Evolutionary conservation across 2,113 vertebrate species (phyloP).

Genomic region (Colistium nudipinnis): DNA sequence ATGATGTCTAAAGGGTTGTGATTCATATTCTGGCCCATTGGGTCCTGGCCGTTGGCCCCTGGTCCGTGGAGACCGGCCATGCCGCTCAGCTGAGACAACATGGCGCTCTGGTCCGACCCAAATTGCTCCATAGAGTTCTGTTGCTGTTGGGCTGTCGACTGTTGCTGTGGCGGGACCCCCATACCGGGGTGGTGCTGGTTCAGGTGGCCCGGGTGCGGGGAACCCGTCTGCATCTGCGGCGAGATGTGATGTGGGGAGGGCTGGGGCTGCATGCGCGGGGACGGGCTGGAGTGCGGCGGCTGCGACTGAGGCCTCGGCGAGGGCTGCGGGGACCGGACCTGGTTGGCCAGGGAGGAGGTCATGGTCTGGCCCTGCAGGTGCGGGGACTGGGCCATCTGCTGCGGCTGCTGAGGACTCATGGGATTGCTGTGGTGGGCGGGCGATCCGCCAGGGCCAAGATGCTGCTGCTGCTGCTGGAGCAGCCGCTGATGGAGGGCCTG

Average conservation of each 20-base stretch:
- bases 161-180: slow-evolving; percentile 89
- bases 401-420: slow-evolving; percentile 92
- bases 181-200: slow-evolving; percentile 83
- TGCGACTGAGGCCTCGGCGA: slow-evolving; percentile 94
- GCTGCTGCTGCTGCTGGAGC: slow-evolving; percentile 80
- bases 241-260: slow-evolving; percentile 97
- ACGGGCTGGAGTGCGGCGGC: slow-evolving; percentile 96
- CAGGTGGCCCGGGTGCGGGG: slow-evolving; percentile 90
- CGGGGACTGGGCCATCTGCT: slow-evolving; percentile 88
- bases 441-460: slow-evolving; percentile 78
- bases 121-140: slow-evolving; percentile 88
- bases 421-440: slow-evolving; percentile 88
- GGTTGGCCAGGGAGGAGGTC: slow-evolving; percentile 89
- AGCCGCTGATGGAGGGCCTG: slow-evolving; percentile 92
- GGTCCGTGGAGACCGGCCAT: slow-evolving; percentile 92
- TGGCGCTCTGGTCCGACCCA: slow-evolving; percentile 81
- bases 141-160: slow-evolving; percentile 83
- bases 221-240: slow-evolving; percentile 95
- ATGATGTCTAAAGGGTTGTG: slow-evolving; percentile 96
- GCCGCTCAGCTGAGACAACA: slow-evolving; percentile 93
- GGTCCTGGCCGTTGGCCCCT: slow-evolving; percentile 88
- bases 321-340: slow-evolving; percentile 96
- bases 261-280: slow-evolving; percentile 95
- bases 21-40: slow-evolving; percentile 89
- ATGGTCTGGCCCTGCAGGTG: slow-evolving; percentile 90